Evolutionary conservation across 2,888 invertebrate genomes (phyloP).

Genomic region (Acanthacorydalis orientalis): DNA sequence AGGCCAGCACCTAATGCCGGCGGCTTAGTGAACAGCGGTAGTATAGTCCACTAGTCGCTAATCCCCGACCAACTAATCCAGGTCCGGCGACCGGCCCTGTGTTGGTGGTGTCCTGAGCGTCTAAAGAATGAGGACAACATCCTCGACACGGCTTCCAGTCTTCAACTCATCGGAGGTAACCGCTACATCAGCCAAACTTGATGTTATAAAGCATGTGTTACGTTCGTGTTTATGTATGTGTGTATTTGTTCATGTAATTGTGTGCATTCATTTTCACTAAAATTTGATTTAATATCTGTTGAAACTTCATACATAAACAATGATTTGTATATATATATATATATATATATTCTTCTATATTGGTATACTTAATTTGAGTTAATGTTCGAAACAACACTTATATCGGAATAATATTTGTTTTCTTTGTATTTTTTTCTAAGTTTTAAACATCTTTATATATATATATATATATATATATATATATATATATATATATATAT

Average conservation of each 20-base stretch:
- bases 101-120: constrained; percentile 15
- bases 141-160: not conserved
- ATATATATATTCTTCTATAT: too few species aligned
- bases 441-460: too few species aligned
- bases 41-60: constrained; percentile 30
- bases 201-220: not conserved
- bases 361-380: too few species aligned
- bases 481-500: too few species aligned
- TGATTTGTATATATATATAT: too few species aligned
- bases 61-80: constrained; percentile 30
- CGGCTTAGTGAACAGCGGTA: constrained; percentile 26
- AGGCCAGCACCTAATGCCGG: constrained; percentile 24
- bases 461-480: too few species aligned
- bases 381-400: too few species aligned
- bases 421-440: too few species aligned
- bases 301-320: too few species aligned
- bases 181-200: not conserved
- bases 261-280: not conserved
- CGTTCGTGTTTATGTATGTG: not conserved
- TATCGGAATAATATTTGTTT: too few species aligned
- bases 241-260: not conserved
- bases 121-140: not conserved
- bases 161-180: too few species aligned
- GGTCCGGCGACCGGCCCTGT: constrained; percentile 25
- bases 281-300: not conserved